Base-by-base conservation (phyloP, 2,888 invertebrate genomes). In the Lomographa bimaculata region DNA sequence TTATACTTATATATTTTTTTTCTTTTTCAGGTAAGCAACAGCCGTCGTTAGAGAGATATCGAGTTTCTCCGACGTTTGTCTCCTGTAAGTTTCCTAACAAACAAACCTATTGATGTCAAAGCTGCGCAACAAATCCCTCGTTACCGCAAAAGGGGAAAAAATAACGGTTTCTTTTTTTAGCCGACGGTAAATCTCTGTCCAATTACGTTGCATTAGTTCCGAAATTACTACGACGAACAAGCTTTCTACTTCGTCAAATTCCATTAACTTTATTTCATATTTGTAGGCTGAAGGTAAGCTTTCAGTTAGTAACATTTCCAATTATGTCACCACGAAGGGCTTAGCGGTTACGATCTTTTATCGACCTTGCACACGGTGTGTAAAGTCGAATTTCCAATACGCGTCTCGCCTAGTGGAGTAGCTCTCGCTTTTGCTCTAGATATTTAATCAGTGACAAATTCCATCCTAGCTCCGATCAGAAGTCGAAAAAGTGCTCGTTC, bases 21-120 rank as follows among this genome's bases (percentile, higher is more conserved):
- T 52, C 40, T 11, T 59, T 70, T 68, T 10, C 76, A 78, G 77
- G 78, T 78, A 74, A 76, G 76, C 56, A 44, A 46, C 29, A 54
- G 48, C 49, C 56, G 46, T 62, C 61, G 54, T 66, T 64, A 63
- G 47, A 41, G 50, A 38, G 37, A 44, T 52, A 49, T 47, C 54
- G 50, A 50, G 40, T 59, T 55, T 51, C 59, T 37, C 35, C 57
- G 51, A 54, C 60, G 55, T 64, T n/a, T 64, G 62, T 55, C 42
- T 50, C 29, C 46, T 45, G 71, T 67, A 62, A 64, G 69, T 69
- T 64, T 54, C 38, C 47, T 46, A 41, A 47, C 54, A 60, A 58
- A 60, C 57, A 57, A 57, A 51, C 46, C 53, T 52, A 62, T 63
- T 55, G 60, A 63, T 64, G 52, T 62, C 60, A 61, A 54, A 60